These are phyloP conservation scores for Calliopsis andreniformis DNA, from an alignment of 1,140 invertebrate genomes.

Conservation along the genomic window DNA sequence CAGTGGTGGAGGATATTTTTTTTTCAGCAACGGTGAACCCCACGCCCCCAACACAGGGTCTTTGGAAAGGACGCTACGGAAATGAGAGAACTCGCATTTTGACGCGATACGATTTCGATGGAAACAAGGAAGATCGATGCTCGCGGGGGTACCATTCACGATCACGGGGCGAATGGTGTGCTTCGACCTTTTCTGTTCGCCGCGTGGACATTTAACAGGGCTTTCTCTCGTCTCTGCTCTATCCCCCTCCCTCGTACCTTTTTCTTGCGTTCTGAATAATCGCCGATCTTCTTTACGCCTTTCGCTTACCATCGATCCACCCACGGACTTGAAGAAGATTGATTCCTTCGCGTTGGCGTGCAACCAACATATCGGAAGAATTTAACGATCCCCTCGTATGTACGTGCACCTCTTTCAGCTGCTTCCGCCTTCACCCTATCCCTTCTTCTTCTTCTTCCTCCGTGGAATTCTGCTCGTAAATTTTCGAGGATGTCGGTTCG, in stretches of 20 bases:
- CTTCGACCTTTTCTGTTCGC: neutral
- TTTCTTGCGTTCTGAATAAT: neutral
- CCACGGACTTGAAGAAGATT: too few relatives aligned
- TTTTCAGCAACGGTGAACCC: slow-evolving; percentile 43
- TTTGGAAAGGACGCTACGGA: slow-evolving; percentile 18
- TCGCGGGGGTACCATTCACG: neutral
- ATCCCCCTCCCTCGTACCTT: neutral
- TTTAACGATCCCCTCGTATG: slow-evolving; percentile 16
- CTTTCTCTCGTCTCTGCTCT: neutral
- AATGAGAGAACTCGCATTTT: slow-evolving; percentile 7
- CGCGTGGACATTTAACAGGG: neutral
- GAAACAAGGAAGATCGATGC: slow-evolving; percentile 19
- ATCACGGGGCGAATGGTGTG: neutral
- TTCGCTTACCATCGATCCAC: neutral
- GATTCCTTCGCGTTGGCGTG: too few relatives aligned
- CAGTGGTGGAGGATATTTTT: slow-evolving; percentile 41
- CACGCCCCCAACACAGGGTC: slow-evolving; percentile 1
- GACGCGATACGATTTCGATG: slow-evolving; percentile 22
- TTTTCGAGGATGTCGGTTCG: slow-evolving; percentile 11
- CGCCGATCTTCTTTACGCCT: neutral
- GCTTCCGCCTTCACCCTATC: slow-evolving; percentile 9
- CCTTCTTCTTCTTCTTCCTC: neutral
- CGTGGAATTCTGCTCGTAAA: neutral
- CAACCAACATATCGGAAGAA: neutral
- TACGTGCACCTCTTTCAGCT: slow-evolving; percentile 19